Evolutionary conservation across 2,888 invertebrate species (phyloP).

Genomic region (Clostera curtula): DNA sequence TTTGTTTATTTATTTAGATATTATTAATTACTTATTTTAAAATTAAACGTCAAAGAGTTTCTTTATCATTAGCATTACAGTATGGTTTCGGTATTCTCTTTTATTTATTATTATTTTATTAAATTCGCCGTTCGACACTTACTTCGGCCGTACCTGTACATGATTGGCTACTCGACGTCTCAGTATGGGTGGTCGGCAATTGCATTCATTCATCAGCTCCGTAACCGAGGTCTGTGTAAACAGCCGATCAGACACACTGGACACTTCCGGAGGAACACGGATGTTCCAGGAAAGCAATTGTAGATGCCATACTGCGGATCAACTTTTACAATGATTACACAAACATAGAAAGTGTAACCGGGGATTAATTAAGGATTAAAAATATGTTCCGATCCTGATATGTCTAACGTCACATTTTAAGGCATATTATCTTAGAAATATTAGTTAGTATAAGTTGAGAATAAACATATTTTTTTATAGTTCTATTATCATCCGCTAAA

Average conservation of each 20-base stretch:
- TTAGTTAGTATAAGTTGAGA: too few relatives aligned
- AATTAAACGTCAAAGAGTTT: too few relatives aligned
- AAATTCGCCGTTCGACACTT: slow-evolving; percentile 25
- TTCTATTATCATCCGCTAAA: too few relatives aligned
- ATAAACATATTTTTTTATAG: too few relatives aligned
- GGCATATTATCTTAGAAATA: too few relatives aligned
- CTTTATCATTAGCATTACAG: too few relatives aligned
- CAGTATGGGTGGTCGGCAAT: slow-evolving; percentile 62
- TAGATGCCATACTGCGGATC: slow-evolving; percentile 7
- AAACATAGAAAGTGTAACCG: slow-evolving; percentile 1
- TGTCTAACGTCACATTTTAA: too few relatives aligned
- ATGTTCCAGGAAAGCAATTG: slow-evolving; percentile 32
- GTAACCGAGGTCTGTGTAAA: slow-evolving; percentile 45
- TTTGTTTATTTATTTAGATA: too few relatives aligned
- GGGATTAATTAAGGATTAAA: not conserved
- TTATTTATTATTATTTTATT: too few relatives aligned
- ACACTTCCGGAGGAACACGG: slow-evolving; percentile 67
- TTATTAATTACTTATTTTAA: too few relatives aligned
- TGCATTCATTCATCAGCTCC: slow-evolving; percentile 39
- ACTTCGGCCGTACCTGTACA: slow-evolving; percentile 24
- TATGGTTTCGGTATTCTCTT: too few relatives aligned
- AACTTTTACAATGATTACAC: slow-evolving; percentile 2
- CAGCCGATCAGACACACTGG: slow-evolving; percentile 42
- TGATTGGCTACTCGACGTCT: slow-evolving; percentile 37
- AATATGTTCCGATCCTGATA: not conserved